Base-by-base conservation (phyloP, 2,888 invertebrate genomes). In the Aspidiotus destructor region DNA sequence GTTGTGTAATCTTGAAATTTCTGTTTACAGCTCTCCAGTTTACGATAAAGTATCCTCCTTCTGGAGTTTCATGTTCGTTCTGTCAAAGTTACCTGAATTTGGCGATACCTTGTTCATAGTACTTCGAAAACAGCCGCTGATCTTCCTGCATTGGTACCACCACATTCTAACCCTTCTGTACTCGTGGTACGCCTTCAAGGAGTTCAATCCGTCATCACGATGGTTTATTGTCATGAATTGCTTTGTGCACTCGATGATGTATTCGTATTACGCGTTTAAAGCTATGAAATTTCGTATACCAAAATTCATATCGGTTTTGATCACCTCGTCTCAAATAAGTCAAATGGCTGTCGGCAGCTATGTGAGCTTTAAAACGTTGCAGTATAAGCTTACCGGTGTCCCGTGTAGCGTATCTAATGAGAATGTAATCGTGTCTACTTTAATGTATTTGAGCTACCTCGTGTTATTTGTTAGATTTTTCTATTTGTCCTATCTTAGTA, bases 151-250 rank as follows among this genome's bases (percentile, higher is more conserved):
- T 79, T 96, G 95, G 95, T 95, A 95, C 78, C 95, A 96, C 77
- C 95, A 96, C 80, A 92, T 94, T 76, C 94, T 94, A 42, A 95
- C 95, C 67, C 83, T 95, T 71, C 84, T 95, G 64, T 95, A 94
- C 80, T 88, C 91, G 16, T 95, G 95, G 94, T 93, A 89, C 81
- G 88, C 89, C 9, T 92, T 91, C 79, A 87, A 89, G 62, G 91
- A 92, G 78, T 90, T 89, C 80, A 90, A 91, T 68, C 86, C 92
- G 10, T 89, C 90, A 58, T 92, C 91, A 65, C 84, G 94, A 73
- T 93, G 93, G 92, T 94, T 92, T 80, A 88, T 93, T 75, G 89
- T 91, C 69, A 92, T 94, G 91, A 94, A 94, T 80, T 93, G 91
- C 77, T 88, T 87, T 75, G 92, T 94, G 68, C 92, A 92, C 79